A percentile compares a stretch with the other conserved stretches of the same genome.
These are phyloP conservation scores for Halcyon chelicuti DNA, from an alignment of 2,797 vertebrate genomes.

Conservation along the genomic window DNA sequence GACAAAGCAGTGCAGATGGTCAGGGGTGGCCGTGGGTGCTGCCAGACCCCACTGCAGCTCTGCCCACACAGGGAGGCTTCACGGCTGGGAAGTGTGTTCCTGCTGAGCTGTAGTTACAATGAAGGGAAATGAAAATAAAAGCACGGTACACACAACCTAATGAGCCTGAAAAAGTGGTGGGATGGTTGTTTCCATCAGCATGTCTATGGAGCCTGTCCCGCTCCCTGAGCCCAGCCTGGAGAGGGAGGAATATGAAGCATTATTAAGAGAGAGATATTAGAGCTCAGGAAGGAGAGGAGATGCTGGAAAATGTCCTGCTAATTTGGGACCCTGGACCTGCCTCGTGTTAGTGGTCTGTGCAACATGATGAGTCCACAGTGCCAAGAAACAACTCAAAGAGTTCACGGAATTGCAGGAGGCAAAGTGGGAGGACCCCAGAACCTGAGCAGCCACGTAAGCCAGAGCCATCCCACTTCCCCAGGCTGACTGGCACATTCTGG, in stretches of 20 bases:
- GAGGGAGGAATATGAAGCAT: not conserved
- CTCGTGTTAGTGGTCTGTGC: not conserved
- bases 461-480: not conserved
- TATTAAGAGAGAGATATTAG: not conserved
- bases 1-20: not conserved
- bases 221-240: not conserved
- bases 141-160: rapidly evolving
- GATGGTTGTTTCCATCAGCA: not conserved
- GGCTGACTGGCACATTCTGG: rapidly evolving
- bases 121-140: not conserved
- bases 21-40: not conserved
- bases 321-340: not conserved
- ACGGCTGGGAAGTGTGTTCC: rapidly evolving
- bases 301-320: not conserved
- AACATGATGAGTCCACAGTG: rapidly evolving
- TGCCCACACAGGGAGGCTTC: not conserved
- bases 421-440: not conserved
- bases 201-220: rapidly evolving
- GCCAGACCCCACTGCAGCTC: rapidly evolving
- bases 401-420: not conserved
- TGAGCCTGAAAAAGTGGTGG: rapidly evolving
- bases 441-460: not conserved
- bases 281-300: not conserved
- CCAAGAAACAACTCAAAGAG: not conserved
- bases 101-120: rapidly evolving